phyloP scores from a whole-genome alignment of 92 coral and sea anemone genomes.

The Parazoanthus atlanticus region DNA sequence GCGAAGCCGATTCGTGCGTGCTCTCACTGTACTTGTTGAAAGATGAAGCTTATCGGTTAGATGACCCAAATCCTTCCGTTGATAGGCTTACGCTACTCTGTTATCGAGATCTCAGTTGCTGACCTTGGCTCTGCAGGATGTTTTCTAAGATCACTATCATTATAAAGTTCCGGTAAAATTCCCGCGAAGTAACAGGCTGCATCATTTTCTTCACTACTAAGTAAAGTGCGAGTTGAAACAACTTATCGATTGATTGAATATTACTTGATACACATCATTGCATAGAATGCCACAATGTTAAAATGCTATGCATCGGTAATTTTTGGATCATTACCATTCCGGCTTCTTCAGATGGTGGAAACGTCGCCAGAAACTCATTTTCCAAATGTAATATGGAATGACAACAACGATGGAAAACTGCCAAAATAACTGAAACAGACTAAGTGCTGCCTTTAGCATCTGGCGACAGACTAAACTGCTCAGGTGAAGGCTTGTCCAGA shows the following conservation, averaged over 20 bases:
- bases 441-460: background rate
- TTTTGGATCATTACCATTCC: background rate
- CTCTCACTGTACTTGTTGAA: too few species aligned
- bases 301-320: background rate
- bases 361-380: background rate
- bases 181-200: background rate
- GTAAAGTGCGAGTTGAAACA: background rate
- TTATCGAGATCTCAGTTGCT: too few species aligned
- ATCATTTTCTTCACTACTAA: background rate
- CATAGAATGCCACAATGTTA: background rate
- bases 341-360: background rate
- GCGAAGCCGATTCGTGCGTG: too few species aligned
- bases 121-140: background rate
- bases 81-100: too few species aligned
- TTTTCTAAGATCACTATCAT: background rate
- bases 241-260: too few species aligned
- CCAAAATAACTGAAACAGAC: background rate
- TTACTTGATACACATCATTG: too few species aligned
- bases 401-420: background rate
- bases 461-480: background rate
- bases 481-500: background rate
- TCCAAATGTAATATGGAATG: background rate
- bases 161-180: background rate
- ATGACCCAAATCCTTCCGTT: too few species aligned
- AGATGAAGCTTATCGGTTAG: too few species aligned